Evolutionary conservation across 2,888 invertebrate genomes (phyloP).

Genomic region (Napeogenes inachia): DNA sequence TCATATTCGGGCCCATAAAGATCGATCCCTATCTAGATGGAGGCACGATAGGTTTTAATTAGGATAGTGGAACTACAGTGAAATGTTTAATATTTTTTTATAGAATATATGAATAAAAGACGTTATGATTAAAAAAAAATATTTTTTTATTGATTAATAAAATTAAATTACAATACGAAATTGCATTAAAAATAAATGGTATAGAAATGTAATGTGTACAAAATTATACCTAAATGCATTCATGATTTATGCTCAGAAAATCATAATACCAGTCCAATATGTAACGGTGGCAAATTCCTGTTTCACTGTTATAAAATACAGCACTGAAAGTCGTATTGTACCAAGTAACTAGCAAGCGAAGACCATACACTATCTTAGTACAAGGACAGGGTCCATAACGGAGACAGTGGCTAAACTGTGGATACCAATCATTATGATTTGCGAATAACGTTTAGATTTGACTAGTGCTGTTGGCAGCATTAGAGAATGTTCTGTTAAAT

Average conservation of each 20-base stretch:
- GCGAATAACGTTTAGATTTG: conserved; percentile 17
- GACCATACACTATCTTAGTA: conserved; percentile 24
- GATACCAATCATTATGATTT: conserved; percentile 31
- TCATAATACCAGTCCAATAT: conserved; percentile 2
- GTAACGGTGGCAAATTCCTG: conserved; percentile 16
- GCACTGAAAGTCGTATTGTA: conserved; percentile 15
- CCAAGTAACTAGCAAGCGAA: conserved; percentile 16
- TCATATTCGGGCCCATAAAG: conserved; percentile 54
- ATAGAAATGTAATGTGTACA: too few species aligned
- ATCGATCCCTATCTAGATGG: conserved; percentile 25
- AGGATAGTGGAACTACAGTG: conserved; percentile 3
- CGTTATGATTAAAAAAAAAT: neutral
- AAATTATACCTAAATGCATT: neutral
- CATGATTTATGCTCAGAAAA: neutral
- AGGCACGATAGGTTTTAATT: conserved; percentile 24
- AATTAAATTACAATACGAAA: too few species aligned
- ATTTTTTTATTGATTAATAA: too few species aligned
- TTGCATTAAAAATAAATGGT: too few species aligned
- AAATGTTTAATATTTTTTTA: neutral
- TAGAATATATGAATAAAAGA: neutral
- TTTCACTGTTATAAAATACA: conserved; percentile 12
- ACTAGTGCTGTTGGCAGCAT: conserved; percentile 12
- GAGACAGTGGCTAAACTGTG: conserved; percentile 28
- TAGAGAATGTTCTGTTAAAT: too few species aligned
- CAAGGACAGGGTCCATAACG: conserved; percentile 24